Conservation (phyloP, 92 coral and sea anemone genomes). For the Palythoa grandis region DNA sequence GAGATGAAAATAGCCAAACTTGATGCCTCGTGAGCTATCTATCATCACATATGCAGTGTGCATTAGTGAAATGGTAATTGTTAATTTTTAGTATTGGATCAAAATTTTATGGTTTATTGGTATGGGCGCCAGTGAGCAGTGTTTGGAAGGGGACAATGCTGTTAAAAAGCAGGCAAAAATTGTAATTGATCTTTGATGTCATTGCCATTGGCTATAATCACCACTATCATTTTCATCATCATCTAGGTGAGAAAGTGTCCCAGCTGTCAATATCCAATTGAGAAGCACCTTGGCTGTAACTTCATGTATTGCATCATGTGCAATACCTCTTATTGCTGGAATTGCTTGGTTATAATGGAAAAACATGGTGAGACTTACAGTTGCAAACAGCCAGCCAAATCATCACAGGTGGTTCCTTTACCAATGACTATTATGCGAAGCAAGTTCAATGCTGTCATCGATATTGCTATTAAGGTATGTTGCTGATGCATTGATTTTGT, state of each 20-base stretch:
- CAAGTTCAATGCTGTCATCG: constrained; percentile 33
- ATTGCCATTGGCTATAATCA: too few species aligned
- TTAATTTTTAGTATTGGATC: too few species aligned
- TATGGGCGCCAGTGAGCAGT: too few species aligned
- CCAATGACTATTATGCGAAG: not conserved
- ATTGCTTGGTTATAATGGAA: constrained; percentile 31
- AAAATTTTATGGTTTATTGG: too few species aligned
- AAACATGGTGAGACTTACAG: constrained; percentile 38
- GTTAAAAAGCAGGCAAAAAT: too few species aligned
- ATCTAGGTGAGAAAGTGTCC: constrained; percentile 32
- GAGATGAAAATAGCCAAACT: too few species aligned
- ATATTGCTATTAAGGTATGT: constrained; percentile 26
- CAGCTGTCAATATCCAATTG: constrained; percentile 23
- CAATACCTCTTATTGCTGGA: constrained; percentile 32
- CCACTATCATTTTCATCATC: not conserved
- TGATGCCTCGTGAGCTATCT: too few species aligned
- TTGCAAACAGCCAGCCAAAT: constrained; percentile 10
- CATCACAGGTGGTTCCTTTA: constrained; percentile 17
- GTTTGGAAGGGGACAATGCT: too few species aligned
- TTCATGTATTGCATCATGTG: constrained; percentile 43
- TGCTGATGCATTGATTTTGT: not conserved
- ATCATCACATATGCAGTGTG: too few species aligned
- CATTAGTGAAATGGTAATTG: too few species aligned
- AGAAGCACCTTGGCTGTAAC: constrained; percentile 31
- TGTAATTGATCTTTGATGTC: too few species aligned